Evolutionary conservation across 2,113 vertebrate genomes (phyloP).

Genomic region (Thamnophis sirtalis): DNA sequence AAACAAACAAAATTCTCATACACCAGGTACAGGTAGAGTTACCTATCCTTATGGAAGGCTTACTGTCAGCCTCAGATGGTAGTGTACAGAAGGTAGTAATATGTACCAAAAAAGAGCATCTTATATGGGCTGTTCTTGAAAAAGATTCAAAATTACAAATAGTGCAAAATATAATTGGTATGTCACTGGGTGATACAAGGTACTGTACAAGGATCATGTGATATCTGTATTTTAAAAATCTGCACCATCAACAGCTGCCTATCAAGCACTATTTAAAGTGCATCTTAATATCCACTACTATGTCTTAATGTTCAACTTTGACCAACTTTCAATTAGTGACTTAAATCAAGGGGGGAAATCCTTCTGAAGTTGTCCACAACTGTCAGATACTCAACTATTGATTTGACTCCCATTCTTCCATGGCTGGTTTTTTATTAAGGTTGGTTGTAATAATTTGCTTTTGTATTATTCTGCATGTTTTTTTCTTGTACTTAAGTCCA

Average conservation of each 20-base stretch:
- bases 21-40: not conserved
- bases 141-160: not conserved
- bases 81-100: not conserved
- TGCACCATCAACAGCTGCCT: not conserved
- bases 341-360: not conserved
- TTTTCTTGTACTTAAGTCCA: not conserved
- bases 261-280: not conserved
- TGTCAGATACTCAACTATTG: not conserved
- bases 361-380: not conserved
- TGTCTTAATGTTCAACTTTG: not conserved
- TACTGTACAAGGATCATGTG: not conserved
- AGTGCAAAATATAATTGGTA: not conserved
- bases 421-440: not conserved
- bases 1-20: not conserved
- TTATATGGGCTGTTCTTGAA: not conserved
- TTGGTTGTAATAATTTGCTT: not conserved
- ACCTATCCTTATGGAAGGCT: not conserved
- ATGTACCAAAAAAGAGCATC: not conserved
- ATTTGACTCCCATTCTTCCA: not conserved
- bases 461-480: not conserved
- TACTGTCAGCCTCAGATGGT: not conserved
- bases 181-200: not conserved
- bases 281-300: not conserved
- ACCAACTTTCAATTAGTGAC: not conserved
- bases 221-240: not conserved